Conservation (phyloP, 2,888 invertebrate species). For the Blera fallax region DNA sequence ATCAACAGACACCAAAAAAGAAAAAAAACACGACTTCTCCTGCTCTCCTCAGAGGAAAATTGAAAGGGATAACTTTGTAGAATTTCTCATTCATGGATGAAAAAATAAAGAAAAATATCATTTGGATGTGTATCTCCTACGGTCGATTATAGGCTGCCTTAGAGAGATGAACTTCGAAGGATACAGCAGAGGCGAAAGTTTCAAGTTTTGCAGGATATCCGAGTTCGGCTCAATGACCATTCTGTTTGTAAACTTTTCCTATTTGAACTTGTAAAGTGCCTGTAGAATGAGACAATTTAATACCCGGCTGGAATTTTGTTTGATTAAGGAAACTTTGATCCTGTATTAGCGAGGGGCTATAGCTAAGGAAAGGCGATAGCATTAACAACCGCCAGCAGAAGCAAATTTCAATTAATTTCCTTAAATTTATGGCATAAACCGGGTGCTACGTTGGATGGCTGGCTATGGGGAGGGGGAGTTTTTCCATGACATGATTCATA, state of each 20-base stretch:
- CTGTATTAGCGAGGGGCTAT: not conserved
- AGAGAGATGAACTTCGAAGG: not conserved
- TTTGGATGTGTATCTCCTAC: not conserved
- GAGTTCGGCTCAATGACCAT: slow-evolving; percentile 35
- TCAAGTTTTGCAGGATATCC: slow-evolving; percentile 29
- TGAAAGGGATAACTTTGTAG: not conserved
- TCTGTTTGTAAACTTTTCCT: slow-evolving; percentile 49
- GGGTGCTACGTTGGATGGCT: not conserved
- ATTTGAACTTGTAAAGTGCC: slow-evolving; percentile 54
- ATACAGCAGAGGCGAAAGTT: slow-evolving; percentile 4
- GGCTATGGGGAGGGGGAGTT: not conserved
- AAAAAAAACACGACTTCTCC: not conserved
- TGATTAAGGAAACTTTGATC: slow-evolving; percentile 31
- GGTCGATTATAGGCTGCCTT: not conserved
- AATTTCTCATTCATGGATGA: not conserved
- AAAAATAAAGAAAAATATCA: not conserved
- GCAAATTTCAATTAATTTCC: slow-evolving; percentile 19
- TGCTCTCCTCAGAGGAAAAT: not conserved
- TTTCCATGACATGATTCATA: not conserved
- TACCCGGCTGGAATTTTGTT: slow-evolving; percentile 18
- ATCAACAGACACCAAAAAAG: not conserved
- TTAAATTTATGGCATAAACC: not conserved
- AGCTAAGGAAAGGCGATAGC: not conserved
- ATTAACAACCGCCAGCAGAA: not conserved
- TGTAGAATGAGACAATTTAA: slow-evolving; percentile 20